A percentile compares a stretch with the other conserved stretches of the same genome.
Evolutionary conservation across 2,113 vertebrate genomes (phyloP).

Genomic region (Rhea americana): DNA sequence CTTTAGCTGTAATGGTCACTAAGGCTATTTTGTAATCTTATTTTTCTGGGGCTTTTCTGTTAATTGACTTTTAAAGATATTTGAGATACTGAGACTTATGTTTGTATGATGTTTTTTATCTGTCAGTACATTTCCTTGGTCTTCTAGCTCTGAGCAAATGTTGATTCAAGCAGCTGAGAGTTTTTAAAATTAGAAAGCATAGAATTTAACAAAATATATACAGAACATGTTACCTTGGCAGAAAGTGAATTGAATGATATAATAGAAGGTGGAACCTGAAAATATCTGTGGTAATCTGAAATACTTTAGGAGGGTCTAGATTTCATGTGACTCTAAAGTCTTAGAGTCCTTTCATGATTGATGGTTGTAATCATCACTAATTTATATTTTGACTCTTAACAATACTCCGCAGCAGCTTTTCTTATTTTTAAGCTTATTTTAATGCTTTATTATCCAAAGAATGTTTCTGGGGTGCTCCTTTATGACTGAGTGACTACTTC

Average conservation of each 20-base stretch:
- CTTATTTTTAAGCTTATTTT: no score
- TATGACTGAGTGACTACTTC: neutral
- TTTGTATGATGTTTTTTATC: neutral
- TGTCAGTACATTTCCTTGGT: neutral
- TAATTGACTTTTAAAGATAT: no score
- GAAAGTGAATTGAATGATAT: neutral
- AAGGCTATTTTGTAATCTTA: no score
- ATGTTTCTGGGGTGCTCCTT: neutral
- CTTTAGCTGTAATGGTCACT: no score
- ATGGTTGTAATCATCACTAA: no score
- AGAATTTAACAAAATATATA: neutral
- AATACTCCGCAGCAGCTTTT: no score
- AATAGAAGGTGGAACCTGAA: neutral
- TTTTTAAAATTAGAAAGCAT: neutral
- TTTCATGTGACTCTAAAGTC: neutral
- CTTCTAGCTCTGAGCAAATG: neutral
- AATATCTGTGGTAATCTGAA: neutral
- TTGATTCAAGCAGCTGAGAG: neutral
- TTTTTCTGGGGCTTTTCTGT: neutral
- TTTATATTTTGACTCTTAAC: no score
- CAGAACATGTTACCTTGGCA: neutral
- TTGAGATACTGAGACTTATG: neutral
- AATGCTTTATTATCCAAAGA: no score
- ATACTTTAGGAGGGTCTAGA: neutral
- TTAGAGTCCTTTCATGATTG: no score